phyloP scores from a whole-genome alignment of 2,797 vertebrate genomes.

The Oryzias sinensis region DNA sequence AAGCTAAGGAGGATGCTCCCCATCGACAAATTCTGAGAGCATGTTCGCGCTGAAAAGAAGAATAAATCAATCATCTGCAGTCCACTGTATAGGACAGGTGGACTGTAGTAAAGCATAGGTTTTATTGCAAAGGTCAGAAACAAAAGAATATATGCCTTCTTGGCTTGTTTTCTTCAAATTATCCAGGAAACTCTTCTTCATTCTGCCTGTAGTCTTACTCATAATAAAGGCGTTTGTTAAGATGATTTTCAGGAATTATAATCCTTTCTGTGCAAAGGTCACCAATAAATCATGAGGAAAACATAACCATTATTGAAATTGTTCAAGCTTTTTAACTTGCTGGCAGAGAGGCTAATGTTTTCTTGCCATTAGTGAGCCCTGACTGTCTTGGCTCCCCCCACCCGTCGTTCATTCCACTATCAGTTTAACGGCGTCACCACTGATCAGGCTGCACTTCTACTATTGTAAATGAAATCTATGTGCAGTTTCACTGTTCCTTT shows the following conservation, averaged over 20 bases:
- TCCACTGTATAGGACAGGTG: constrained; percentile 2
- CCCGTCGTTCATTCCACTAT: not conserved
- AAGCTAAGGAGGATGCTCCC: constrained; percentile 46
- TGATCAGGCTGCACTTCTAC: no score
- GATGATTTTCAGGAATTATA: constrained; percentile 32
- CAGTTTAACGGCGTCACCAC: no score
- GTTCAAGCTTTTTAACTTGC: not conserved
- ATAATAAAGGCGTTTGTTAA: constrained; percentile 43
- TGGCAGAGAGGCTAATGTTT: not conserved
- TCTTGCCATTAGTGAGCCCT: not conserved
- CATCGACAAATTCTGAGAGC: constrained; percentile 43
- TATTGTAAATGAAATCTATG: no score
- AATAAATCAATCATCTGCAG: constrained; percentile 29
- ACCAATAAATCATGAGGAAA: constrained; percentile 1
- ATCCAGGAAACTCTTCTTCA: constrained; percentile 26
- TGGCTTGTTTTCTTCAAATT: constrained; percentile 9
- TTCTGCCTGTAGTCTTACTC: constrained; percentile 29
- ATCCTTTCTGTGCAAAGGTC: constrained; percentile 27
- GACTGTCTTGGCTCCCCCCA: not conserved
- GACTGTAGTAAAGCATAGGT: not conserved
- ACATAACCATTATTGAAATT: constrained; percentile 3
- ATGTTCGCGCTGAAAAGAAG: constrained; percentile 5
- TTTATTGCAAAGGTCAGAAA: constrained; percentile 4
- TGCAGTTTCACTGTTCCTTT: no score
- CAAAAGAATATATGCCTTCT: constrained; percentile 6